Conservation (phyloP, 2,797 vertebrate species). For the Gobionotothen gibberifrons region DNA sequence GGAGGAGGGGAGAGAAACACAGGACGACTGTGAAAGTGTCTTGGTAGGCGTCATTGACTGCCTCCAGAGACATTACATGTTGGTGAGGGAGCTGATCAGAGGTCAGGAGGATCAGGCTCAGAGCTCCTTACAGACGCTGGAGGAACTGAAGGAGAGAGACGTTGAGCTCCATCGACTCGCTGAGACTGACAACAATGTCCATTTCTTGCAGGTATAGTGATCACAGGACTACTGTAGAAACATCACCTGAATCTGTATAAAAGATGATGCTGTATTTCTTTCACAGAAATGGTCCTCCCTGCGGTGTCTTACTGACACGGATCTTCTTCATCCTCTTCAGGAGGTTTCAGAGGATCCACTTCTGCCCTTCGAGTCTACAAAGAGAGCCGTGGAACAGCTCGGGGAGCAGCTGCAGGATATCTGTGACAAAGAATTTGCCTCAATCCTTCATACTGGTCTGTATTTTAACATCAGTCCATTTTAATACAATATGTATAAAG, state of each 20-base stretch:
- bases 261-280: not conserved
- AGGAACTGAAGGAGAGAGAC: slow-evolving; percentile 27
- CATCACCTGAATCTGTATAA: not conserved
- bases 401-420: slow-evolving; percentile 54
- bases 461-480: not conserved
- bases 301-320: slow-evolving; percentile 15
- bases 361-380: slow-evolving; percentile 40
- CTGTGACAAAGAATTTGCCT: slow-evolving; percentile 48
- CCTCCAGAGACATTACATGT: slow-evolving; percentile 60
- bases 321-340: not conserved
- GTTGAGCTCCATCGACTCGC: slow-evolving; percentile 51
- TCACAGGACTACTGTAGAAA: not conserved
- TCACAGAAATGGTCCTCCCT: slow-evolving; percentile 57
- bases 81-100: slow-evolving; percentile 45
- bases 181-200: slow-evolving; percentile 20
- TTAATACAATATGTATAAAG: too few species aligned
- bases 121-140: slow-evolving; percentile 5
- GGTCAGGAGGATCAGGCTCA: slow-evolving; percentile 39
- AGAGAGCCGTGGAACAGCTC: slow-evolving; percentile 38
- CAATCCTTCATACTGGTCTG: slow-evolving; percentile 50
- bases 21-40: slow-evolving; percentile 59
- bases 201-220: slow-evolving; percentile 66
- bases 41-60: slow-evolving; percentile 39
- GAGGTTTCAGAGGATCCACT: slow-evolving; percentile 24
- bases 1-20: slow-evolving; percentile 40